phyloP scores from a whole-genome alignment of 2,888 invertebrate genomes.

The Orthosia cruda region DNA sequence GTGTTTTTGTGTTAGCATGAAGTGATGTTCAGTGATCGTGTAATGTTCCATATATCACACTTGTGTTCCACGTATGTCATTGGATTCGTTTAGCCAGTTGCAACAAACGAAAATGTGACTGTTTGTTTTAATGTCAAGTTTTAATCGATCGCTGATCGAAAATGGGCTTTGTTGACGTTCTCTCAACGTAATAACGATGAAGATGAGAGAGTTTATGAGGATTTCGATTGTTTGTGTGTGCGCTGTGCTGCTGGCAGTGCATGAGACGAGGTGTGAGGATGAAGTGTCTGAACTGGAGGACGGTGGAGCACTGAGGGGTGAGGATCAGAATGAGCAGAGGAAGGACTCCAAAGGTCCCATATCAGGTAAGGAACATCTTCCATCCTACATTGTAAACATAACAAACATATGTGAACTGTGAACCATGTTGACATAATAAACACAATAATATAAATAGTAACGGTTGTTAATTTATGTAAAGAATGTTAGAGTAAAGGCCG shows the following conservation, averaged over 20 bases:
- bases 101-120: constrained; percentile 90
- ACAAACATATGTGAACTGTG: constrained; percentile 29
- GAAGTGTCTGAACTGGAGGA: constrained; percentile 73
- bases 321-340: constrained; percentile 77
- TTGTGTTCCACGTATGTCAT: constrained; percentile 74
- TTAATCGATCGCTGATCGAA: constrained; percentile 76
- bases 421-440: constrained; percentile 50
- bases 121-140: constrained; percentile 75
- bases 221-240: constrained; percentile 86
- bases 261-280: constrained; percentile 82
- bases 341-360: constrained; percentile 81
- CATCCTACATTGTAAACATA: constrained; percentile 18
- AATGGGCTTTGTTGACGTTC: constrained; percentile 82
- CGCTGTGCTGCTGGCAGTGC: constrained; percentile 81
- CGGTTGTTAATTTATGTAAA: constrained; percentile 67
- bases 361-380: constrained; percentile 78
- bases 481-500: constrained; percentile 64
- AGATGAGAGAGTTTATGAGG: constrained; percentile 87
- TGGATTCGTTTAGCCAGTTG: constrained; percentile 75
- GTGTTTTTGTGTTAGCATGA: constrained; percentile 61
- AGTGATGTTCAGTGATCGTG: constrained; percentile 70
- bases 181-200: constrained; percentile 78
- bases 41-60: constrained; percentile 69
- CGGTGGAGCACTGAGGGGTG: constrained; percentile 65
- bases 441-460: constrained; percentile 45